Evolutionary conservation across 2,113 vertebrate species (phyloP).

Genomic region (Ailurus styani): DNA sequence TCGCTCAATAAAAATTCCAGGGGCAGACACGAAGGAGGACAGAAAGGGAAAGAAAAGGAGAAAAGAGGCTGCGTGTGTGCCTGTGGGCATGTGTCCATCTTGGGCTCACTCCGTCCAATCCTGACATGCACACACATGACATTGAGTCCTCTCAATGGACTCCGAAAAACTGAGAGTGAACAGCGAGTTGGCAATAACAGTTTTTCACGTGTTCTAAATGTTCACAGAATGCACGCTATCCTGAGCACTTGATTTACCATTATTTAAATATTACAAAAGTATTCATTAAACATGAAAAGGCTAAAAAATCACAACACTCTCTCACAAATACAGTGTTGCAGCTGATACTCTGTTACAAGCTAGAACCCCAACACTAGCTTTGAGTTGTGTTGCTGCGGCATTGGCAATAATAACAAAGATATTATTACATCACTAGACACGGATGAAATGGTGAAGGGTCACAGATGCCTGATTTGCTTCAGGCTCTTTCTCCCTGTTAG

Average conservation of each 20-base stretch:
- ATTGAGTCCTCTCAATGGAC: background rate
- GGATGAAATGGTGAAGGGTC: background rate
- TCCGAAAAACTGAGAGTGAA: background rate
- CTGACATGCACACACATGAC: too few species aligned
- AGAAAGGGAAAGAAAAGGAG: background rate
- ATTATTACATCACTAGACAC: background rate
- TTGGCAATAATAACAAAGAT: background rate
- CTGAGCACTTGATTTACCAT: background rate
- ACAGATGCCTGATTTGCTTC: background rate
- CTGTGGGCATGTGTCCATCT: background rate
- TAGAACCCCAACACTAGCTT: background rate
- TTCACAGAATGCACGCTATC: background rate
- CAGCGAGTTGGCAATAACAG: background rate
- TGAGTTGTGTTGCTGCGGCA: background rate
- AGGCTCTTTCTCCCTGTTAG: background rate
- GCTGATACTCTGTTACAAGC: background rate
- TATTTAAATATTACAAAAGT: background rate
- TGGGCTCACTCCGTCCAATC: background rate
- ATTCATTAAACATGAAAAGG: conserved; percentile 18
- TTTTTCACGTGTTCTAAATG: background rate
- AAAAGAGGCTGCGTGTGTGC: background rate
- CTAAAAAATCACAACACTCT: background rate
- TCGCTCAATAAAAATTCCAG: background rate
- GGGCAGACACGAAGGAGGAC: background rate
- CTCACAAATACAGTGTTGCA: background rate